Evolutionary conservation across 1,140 invertebrate species (phyloP), one percentile per base, ranked within the genome.

Genomic region (Ruditapes philippinarum): DNA sequence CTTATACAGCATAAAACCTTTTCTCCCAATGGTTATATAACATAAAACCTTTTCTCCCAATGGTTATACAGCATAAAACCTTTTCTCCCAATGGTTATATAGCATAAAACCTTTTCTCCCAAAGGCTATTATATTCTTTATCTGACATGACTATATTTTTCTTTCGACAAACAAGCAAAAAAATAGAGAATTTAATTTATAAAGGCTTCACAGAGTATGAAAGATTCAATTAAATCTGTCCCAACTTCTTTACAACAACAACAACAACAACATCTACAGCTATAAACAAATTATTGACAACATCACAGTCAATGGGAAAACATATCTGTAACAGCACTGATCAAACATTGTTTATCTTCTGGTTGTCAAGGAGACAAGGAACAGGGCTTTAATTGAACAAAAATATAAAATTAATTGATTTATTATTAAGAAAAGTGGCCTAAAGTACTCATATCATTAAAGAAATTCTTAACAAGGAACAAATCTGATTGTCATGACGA

Each of bases 221-320:
- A 45, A 78, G 45, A 78, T 78, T 78, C 45, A 78, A 78, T 78
- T 78, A 36, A 78, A 78, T 49, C n/a, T 51, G 74, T 78, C n/a
- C 74, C 31, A 49, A 78, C 45, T 31, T 28, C 74, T 33, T 51
- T n/a, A n/a, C n/a, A n/a, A n/a, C n/a, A n/a, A n/a, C n/a, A n/a
- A n/a, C n/a, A 51, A 28, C 28, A 11, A 78, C 54, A 54, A 25
- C 42, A 78, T 57, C 74, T 33, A 49, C 54, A 54, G 74, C 74
- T 78, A 78, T 78, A 54, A 78, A 78, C 74, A 78, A 78, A 78
- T 78, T 74, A 74, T 74, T 78, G 74, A 49, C 45, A 31, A 28
- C n/a, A 38, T 54, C 45, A 22, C 74, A 78, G 54, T 78, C 74
- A 78, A 78, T 78, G 74, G 31, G 54, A 28, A 45, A 78, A 49